These are phyloP conservation scores for Sesia bembeciformis DNA, from an alignment of 2,888 invertebrate species.

Conservation along the genomic window DNA sequence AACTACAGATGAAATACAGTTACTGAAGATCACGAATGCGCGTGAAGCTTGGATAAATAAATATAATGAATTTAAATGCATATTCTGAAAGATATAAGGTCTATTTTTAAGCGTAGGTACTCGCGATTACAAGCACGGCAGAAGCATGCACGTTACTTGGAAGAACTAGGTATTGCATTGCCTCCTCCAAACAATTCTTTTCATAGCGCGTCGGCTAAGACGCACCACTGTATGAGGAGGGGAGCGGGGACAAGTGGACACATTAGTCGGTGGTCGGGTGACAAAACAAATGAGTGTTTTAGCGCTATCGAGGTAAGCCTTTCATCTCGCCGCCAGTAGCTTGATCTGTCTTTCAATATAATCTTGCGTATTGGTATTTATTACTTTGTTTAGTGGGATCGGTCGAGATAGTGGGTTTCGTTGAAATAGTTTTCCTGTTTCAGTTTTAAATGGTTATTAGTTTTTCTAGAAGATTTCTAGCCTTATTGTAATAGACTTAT, in stretches of 20 bases:
- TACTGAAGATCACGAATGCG: too few species aligned
- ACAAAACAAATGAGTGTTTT: conserved; percentile 74
- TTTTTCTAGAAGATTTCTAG: too few species aligned
- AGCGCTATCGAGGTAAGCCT: conserved; percentile 54
- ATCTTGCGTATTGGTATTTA: conserved; percentile 13
- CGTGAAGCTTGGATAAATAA: too few species aligned
- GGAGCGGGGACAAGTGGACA: not conserved
- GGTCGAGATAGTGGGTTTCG: not conserved
- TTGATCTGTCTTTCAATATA: conserved; percentile 16
- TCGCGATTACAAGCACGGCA: too few species aligned
- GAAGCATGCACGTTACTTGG: too few species aligned
- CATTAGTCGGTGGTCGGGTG: conserved; percentile 34
- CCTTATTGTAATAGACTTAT: too few species aligned
- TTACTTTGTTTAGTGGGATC: not conserved
- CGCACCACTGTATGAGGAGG: not conserved
- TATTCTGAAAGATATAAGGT: too few species aligned
- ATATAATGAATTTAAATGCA: too few species aligned
- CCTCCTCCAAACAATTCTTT: too few species aligned
- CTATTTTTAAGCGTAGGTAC: too few species aligned
- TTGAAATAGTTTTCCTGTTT: not conserved
- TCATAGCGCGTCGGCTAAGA: not conserved
- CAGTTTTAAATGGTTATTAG: not conserved
- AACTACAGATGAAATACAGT: too few species aligned
- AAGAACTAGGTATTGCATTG: too few species aligned
- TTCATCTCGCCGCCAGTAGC: conserved; percentile 45